phyloP scores from a whole-genome alignment of 1,140 invertebrate species.

The Vollenhovia emeryi region DNA sequence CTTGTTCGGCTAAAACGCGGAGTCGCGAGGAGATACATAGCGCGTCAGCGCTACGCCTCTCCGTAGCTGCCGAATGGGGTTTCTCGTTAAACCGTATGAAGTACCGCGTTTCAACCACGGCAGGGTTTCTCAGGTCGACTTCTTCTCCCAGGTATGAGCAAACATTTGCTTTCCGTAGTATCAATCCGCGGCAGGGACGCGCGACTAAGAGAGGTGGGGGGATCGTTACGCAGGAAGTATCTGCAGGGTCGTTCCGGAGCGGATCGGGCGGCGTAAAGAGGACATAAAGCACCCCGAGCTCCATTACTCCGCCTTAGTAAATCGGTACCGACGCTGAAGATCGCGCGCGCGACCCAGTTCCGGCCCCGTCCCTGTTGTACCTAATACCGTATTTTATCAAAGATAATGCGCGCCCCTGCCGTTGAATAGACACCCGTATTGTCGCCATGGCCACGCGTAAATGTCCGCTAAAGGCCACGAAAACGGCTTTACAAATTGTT shows the following conservation, averaged over 20 bases:
- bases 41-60: background rate
- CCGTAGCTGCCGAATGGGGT: background rate
- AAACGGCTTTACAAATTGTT: constrained; percentile 49
- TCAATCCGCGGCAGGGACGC: constrained; percentile 56
- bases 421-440: constrained; percentile 58
- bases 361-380: constrained; percentile 61
- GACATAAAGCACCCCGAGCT: constrained; percentile 66
- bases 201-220: background rate
- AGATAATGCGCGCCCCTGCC: constrained; percentile 58
- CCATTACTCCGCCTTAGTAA: constrained; percentile 68
- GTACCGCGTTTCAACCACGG: constrained; percentile 21
- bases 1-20: background rate
- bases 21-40: background rate
- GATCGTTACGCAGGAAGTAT: constrained; percentile 54
- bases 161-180: constrained; percentile 58
- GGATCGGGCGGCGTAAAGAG: constrained; percentile 53
- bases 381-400: constrained; percentile 67
- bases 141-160: constrained; percentile 56
- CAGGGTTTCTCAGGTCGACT: constrained; percentile 54
- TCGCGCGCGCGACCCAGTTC: constrained; percentile 67
- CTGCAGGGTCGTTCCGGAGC: constrained; percentile 45
- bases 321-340: constrained; percentile 64
- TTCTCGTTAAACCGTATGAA: constrained; percentile 51
- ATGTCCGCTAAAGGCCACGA: constrained; percentile 29
- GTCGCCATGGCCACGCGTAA: constrained; percentile 34